phyloP scores from a whole-genome alignment of 37 sponge, comb jelly and placozoan species.

The Hormiphora californensis region DNA sequence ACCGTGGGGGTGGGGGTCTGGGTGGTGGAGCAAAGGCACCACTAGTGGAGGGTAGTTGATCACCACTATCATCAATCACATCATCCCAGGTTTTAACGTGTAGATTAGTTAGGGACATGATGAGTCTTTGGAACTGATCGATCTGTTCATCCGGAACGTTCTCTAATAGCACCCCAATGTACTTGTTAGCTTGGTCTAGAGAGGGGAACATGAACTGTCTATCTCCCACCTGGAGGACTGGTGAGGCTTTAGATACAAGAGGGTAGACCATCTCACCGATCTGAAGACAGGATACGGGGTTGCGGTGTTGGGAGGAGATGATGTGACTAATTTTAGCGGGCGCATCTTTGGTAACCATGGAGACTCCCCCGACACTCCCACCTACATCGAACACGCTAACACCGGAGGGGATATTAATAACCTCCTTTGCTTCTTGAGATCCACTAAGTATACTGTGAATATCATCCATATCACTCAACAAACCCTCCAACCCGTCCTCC shows the following conservation, averaged over 20 bases:
- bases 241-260: constrained; percentile 40
- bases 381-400: not conserved
- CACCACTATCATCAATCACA: not conserved
- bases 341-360: not conserved
- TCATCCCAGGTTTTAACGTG: constrained; percentile 48
- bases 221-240: constrained; percentile 44
- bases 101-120: constrained; percentile 50
- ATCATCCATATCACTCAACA: constrained; percentile 28
- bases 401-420: constrained; percentile 25
- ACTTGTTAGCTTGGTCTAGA: constrained; percentile 28
- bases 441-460: constrained; percentile 14
- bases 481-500: not conserved
- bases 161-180: constrained; percentile 36
- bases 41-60: no score
- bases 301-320: constrained; percentile 34
- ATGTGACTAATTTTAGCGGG: constrained; percentile 40
- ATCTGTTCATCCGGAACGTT: not conserved
- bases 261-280: constrained; percentile 13
- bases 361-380: constrained; percentile 28
- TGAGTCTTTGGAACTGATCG: constrained; percentile 1
- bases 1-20: not conserved
- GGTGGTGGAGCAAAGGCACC: not conserved
- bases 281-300: constrained; percentile 53
- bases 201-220: constrained; percentile 55
- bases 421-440: constrained; percentile 32